Base-by-base conservation (phyloP, 2,888 invertebrate species). In the Xanthorhoe spadicearia region DNA sequence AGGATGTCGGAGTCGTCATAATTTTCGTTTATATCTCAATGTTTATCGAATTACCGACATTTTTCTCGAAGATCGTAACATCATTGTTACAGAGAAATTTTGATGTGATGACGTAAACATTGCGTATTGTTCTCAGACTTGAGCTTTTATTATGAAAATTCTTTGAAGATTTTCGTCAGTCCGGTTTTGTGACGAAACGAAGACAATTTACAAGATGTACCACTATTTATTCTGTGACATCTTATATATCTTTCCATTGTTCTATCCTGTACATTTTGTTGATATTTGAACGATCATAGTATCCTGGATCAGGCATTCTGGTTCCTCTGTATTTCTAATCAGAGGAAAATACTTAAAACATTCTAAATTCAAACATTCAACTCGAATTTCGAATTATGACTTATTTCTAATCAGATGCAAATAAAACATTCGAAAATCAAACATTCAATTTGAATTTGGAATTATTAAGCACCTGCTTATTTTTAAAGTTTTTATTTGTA, bases 11-110 rank as follows among this genome's bases (percentile, higher is more conserved):
- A 32, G 23, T 50, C 54, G 18, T 10, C 38, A 49, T 19, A 28
- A 35, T 55, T 46, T 54, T 46, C 68, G 60, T 67, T 15, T 43
- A 32, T 60, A 57, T 69, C 63, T 61, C 48, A 46, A 56, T 82
- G 79, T 82, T 81, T 79, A 75, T 76, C 48, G 70, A 72, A 78
- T 79, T 69, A 74, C 74, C 69, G 55, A 63, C 75, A 80, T 78
- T 77, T 77, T 76, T 78, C 74, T 61, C 53, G 62, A 70, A 74
- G 73, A 74, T 70, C 48, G 64, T 61, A 64, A 71, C 69, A 70
- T 64, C 68, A 68, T 68, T 68, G 67, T 68, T 56, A 35, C 32
- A 6, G 10, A 60, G 64, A 58, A 64, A 65, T 63, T 48, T 63
- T 59, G 60, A 56, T 62, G 15, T 66, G 62, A 60, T 69, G 69